Conservation (phyloP, 2,113 vertebrate genomes). For the Centrocercus urophasianus region DNA sequence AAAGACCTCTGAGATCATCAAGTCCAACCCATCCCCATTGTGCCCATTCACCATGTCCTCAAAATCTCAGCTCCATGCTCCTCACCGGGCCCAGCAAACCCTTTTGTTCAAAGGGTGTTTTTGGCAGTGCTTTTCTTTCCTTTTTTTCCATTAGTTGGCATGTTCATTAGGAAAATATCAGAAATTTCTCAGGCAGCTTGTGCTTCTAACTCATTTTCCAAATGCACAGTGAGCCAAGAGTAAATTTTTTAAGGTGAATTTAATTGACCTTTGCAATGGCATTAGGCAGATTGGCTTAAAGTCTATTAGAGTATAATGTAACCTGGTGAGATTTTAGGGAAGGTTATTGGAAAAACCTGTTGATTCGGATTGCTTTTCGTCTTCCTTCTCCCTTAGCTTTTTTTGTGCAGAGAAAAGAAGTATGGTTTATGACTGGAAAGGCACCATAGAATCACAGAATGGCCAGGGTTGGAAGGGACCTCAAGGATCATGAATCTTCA, state of each 20-base stretch:
- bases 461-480: too few relatives aligned
- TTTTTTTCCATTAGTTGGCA: constrained; percentile 62
- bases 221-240: constrained; percentile 83
- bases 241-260: constrained; percentile 86
- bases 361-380: background rate
- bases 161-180: constrained; percentile 83
- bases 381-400: background rate
- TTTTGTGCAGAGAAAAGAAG: constrained; percentile 42
- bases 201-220: constrained; percentile 84
- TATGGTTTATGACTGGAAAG: constrained; percentile 28
- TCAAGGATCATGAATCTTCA: too few relatives aligned
- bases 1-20: too few relatives aligned
- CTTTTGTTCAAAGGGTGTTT: background rate
- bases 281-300: constrained; percentile 83
- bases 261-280: constrained; percentile 86
- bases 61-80: background rate
- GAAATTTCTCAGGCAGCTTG: constrained; percentile 81
- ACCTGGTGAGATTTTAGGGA: constrained; percentile 79
- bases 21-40: too few relatives aligned
- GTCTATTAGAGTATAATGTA: constrained; percentile 79
- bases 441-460: too few relatives aligned
- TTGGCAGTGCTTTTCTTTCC: background rate
- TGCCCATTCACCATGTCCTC: too few relatives aligned
- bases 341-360: constrained; percentile 69
- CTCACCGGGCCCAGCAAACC: background rate